Base-by-base conservation (phyloP, 2,113 vertebrate species). In the Cyprinodon brontotheroides region DNA sequence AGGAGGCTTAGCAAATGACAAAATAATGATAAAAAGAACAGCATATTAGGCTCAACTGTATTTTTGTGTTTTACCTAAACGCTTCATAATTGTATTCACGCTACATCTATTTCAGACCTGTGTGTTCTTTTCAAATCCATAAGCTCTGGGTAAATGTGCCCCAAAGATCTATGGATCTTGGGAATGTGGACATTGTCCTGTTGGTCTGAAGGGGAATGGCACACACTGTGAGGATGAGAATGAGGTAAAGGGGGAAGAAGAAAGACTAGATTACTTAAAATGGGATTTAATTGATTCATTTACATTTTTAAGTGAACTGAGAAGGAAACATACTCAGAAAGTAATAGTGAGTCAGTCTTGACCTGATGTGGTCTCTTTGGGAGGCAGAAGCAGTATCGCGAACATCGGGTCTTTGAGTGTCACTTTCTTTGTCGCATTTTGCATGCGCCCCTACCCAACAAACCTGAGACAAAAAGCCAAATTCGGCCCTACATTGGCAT, bases 191-290 rank as follows among this genome's bases (percentile, higher is more conserved):
- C 85, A 86, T 6, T 99, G 98, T 69, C 98, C 97, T 0, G 70
- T 82, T 77, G 98, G 98, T 69, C 96, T 95, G 73, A 88, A 94
- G 81, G 98, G 98, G 77, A 98, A 99, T 11, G 98, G 98, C 64
- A 96, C 95, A 0, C 75, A 94, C 78, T 99, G 98, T 76, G 96
- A 99, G 80, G 98, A 99, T 86, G 94, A 97, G 78, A 95, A 99
- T 70, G 98, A 99, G 96, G 98, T 98, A 67, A 66, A 17, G 12
- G 48, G 2, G 17, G 17, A 10, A 48, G 11, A 39, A n/a, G 15
- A 13, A 20, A 12, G 64, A 68, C 61, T 37, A 82, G 45, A 40
- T 10, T 14, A n/a, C 13, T 40, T 59, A 38, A 50, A 57, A 38
- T 43, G 22, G 43, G 3, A 3, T 69, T 37, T 39, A 3, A 22